phyloP scores from a whole-genome alignment of 1,140 invertebrate species.

The Acromyrmex echinatior region DNA sequence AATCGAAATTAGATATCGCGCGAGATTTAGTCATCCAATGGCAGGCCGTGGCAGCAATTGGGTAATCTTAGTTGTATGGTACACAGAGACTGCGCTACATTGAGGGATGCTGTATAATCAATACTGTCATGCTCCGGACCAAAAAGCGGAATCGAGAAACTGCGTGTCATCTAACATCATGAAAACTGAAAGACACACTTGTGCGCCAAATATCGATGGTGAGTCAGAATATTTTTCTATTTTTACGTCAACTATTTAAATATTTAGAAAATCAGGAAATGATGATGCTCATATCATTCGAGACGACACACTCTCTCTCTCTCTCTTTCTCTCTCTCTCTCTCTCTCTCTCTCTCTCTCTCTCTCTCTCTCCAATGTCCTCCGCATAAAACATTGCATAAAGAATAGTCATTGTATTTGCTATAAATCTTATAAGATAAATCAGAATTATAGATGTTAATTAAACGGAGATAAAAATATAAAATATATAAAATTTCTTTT shows the following conservation, averaged over 20 bases:
- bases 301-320: no score
- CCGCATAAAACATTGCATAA: neutral
- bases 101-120: constrained; percentile 82
- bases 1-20: no score
- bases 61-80: neutral
- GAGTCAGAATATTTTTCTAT: constrained; percentile 55
- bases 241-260: constrained; percentile 17
- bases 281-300: neutral
- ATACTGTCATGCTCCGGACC: constrained; percentile 76
- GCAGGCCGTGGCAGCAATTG: no score
- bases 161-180: constrained; percentile 67
- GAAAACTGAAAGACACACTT: constrained; percentile 79
- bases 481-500: no score
- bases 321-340: no score
- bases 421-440: no score
- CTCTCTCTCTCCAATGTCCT: neutral
- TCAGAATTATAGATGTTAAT: no score
- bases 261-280: neutral
- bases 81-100: constrained; percentile 80
- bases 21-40: no score
- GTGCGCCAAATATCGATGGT: constrained; percentile 77
- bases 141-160: constrained; percentile 47
- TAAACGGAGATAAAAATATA: no score
- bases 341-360: no score
- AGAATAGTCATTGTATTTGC: no score